Evolutionary conservation across 2,113 vertebrate species (phyloP).

Genomic region (Carettochelys insculpta): DNA sequence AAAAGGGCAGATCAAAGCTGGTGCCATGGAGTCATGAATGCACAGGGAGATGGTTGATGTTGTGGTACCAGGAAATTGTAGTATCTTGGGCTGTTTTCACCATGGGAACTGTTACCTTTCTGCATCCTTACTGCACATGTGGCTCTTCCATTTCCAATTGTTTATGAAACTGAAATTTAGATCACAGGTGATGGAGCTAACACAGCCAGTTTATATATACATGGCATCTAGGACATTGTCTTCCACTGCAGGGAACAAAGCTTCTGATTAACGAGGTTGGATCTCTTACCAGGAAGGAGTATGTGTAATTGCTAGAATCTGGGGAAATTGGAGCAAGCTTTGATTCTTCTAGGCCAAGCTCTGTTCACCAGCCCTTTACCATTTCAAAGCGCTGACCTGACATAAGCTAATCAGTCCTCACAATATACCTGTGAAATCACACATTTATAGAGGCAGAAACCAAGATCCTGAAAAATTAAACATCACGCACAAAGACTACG

Average conservation of each 20-base stretch:
- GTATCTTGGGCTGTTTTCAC: neutral
- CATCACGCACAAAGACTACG: conserved; percentile 51
- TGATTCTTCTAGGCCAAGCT: conserved; percentile 35
- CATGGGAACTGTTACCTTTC: neutral
- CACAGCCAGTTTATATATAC: neutral
- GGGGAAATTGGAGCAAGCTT: neutral
- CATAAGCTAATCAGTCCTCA: conserved; percentile 50
- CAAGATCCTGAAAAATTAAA: conserved; percentile 53
- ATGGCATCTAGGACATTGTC: conserved; percentile 1
- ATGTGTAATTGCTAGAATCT: neutral
- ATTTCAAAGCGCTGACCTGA: conserved; percentile 52
- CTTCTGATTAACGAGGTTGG: neutral
- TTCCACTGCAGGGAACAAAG: neutral
- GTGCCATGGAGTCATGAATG: conserved; percentile 12
- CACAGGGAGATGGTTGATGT: neutral
- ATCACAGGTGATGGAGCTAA: conserved; percentile 2
- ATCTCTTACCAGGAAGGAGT: conserved; percentile 26
- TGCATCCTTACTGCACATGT: neutral
- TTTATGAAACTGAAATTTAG: conserved; percentile 43
- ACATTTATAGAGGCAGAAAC: neutral
- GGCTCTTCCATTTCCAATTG: conserved; percentile 36
- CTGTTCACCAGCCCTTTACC: conserved; percentile 6
- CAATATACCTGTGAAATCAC: conserved; percentile 60
- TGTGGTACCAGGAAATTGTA: neutral
- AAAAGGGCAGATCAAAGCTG: neutral